Evolutionary conservation across 1,140 invertebrate species (phyloP).

Genomic region (Proctacanthus coquilletti): DNA sequence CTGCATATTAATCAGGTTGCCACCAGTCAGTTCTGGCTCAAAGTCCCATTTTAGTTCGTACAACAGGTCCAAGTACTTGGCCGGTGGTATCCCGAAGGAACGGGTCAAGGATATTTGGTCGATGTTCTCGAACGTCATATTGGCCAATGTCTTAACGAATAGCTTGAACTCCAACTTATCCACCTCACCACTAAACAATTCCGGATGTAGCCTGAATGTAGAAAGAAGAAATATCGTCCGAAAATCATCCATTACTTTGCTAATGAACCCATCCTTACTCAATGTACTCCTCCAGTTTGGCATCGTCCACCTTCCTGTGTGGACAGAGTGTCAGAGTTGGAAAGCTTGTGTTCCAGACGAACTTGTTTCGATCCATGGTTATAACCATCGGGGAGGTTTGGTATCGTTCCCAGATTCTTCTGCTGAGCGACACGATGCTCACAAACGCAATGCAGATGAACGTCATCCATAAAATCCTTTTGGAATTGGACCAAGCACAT

Average conservation of each 20-base stretch:
- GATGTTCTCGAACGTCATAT: constrained; percentile 40
- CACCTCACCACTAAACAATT: constrained; percentile 22
- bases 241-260: not conserved
- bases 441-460: constrained; percentile 30
- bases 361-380: constrained; percentile 53
- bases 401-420: constrained; percentile 44
- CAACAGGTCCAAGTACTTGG: constrained; percentile 38
- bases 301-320: constrained; percentile 32
- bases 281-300: constrained; percentile 33
- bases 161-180: constrained; percentile 34
- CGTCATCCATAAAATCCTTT: constrained; percentile 33
- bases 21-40: constrained; percentile 37
- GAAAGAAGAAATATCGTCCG: not conserved
- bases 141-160: constrained; percentile 37
- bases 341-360: constrained; percentile 53
- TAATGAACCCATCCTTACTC: constrained; percentile 22
- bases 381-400: constrained; percentile 51
- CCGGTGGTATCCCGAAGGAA: constrained; percentile 32
- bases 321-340: constrained; percentile 40
- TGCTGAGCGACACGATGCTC: constrained; percentile 35
- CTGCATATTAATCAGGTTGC: constrained; percentile 32
- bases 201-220: constrained; percentile 9
- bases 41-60: constrained; percentile 36
- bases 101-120: constrained; percentile 31
- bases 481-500: too few relatives aligned